phyloP scores from a whole-genome alignment of 2,113 vertebrate genomes.

The Hydrochoerus hydrochaeris region DNA sequence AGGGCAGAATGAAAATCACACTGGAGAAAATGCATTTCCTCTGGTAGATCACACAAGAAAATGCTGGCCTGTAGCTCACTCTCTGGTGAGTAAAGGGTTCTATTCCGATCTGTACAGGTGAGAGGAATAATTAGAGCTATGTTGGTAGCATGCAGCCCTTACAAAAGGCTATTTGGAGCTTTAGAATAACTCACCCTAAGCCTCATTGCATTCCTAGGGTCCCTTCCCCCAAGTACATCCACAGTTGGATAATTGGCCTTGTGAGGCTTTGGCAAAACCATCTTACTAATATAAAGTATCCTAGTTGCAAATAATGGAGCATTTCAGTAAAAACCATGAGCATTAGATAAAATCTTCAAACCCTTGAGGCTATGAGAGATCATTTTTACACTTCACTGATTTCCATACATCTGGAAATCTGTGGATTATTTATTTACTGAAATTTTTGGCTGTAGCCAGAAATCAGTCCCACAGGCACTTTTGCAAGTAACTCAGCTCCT shows the following conservation, averaged over 20 bases:
- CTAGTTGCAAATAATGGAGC: background rate
- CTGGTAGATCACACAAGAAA: background rate
- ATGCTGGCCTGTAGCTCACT: background rate
- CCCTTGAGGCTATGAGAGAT: background rate
- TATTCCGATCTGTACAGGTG: background rate
- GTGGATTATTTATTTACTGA: background rate
- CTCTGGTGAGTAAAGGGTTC: rapidly evolving
- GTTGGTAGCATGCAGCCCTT: background rate
- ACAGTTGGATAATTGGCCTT: background rate
- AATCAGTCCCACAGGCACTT: background rate
- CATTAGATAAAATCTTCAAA: background rate
- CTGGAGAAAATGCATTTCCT: background rate
- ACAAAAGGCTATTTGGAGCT: background rate
- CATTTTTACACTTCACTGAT: background rate
- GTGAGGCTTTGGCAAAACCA: background rate
- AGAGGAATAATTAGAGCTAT: background rate
- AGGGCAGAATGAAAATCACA: rapidly evolving
- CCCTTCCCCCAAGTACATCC: background rate
- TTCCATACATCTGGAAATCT: background rate
- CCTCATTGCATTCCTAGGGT: background rate
- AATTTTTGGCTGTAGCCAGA: background rate
- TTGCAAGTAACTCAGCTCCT: background rate
- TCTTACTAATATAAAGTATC: background rate
- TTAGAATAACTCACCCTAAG: background rate
- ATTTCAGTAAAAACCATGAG: background rate